These are phyloP conservation scores for Trogon surrucura DNA, from an alignment of 2,113 vertebrate species.

Conservation along the genomic window DNA sequence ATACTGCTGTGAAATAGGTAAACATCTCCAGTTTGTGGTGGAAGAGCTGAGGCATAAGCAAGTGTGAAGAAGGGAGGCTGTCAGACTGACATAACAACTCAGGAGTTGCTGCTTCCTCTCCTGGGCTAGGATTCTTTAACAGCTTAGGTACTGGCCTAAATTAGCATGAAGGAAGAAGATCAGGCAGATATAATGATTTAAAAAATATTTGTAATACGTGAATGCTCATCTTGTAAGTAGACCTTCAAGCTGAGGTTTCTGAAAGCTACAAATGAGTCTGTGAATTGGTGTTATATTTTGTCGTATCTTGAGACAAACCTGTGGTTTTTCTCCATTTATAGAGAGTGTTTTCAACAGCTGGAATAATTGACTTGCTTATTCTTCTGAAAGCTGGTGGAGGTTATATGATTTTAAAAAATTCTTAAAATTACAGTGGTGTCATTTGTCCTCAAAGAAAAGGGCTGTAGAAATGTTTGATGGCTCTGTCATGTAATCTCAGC, in stretches of 20 bases:
- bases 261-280: not conserved
- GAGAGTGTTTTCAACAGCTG: not conserved
- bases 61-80: not conserved
- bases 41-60: not conserved
- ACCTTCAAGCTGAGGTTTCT: not conserved
- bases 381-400: not conserved
- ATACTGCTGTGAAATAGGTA: not conserved
- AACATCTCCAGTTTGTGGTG: not conserved
- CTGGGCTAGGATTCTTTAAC: not conserved
- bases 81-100: not conserved
- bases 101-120: not conserved
- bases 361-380: fast-evolving
- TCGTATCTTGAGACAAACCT: not conserved
- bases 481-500: not conserved
- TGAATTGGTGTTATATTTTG: not conserved
- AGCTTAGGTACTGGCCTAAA: not conserved
- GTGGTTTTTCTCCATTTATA: not conserved
- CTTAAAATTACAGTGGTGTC: not conserved
- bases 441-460: not conserved
- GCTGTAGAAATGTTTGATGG: not conserved
- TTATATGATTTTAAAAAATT: fast-evolving
- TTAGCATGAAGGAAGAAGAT: not conserved
- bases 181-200: not conserved
- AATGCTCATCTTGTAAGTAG: not conserved
- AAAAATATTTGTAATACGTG: not conserved